phyloP scores from a whole-genome alignment of 1,140 invertebrate species.

The Capitella teleta region DNA sequence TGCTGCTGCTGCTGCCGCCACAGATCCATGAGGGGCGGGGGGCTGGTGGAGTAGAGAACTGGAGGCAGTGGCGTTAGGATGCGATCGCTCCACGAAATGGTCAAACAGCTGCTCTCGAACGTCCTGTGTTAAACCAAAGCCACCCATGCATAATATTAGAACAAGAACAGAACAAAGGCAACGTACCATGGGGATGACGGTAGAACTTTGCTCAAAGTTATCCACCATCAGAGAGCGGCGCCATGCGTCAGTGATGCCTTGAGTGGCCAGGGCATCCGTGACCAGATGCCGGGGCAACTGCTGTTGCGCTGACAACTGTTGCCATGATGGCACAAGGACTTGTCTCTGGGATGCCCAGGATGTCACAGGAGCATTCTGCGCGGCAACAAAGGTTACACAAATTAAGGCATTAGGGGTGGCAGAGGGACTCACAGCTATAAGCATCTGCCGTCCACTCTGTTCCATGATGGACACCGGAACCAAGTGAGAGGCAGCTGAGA shows the following conservation, averaged over 20 bases:
- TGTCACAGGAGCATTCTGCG: slow-evolving; percentile 63
- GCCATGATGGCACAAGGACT: slow-evolving; percentile 74
- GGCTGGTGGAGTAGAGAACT: too few species aligned
- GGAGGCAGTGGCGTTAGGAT: too few species aligned
- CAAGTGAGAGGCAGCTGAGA: slow-evolving; percentile 61
- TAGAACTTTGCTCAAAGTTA: slow-evolving; percentile 45
- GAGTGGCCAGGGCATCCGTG: slow-evolving; percentile 44
- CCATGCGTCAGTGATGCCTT: slow-evolving; percentile 54
- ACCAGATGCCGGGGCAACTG: slow-evolving; percentile 51
- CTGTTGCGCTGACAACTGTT: slow-evolving; percentile 50
- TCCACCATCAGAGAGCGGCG: slow-evolving; percentile 68
- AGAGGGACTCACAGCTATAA: slow-evolving; percentile 40
- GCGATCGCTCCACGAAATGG: not conserved
- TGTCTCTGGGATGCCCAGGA: slow-evolving; percentile 62
- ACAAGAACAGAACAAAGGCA: not conserved
- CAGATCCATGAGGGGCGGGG: not conserved
- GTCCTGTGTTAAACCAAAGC: not conserved
- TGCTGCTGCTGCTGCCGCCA: not conserved
- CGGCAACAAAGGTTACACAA: slow-evolving; percentile 12
- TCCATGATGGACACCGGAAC: slow-evolving; percentile 87
- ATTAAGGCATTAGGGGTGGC: not conserved
- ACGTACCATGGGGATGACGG: slow-evolving; percentile 53
- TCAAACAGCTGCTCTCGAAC: not conserved
- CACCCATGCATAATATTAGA: not conserved
- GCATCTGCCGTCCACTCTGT: slow-evolving; percentile 44